Evolutionary conservation across 2,797 vertebrate species (phyloP).

Genomic region (Amphiprion clarkii): DNA sequence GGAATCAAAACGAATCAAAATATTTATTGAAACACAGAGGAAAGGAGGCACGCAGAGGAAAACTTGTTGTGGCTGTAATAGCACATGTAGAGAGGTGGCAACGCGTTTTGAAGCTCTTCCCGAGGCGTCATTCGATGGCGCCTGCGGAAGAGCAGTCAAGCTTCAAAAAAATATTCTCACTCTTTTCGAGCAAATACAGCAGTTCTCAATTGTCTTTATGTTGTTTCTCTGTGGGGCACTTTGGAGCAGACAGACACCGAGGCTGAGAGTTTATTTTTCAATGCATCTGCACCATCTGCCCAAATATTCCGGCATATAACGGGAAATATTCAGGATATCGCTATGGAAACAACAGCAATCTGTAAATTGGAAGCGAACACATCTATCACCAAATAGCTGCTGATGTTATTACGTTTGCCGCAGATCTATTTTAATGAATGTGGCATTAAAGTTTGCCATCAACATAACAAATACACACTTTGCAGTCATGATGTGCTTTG

Average conservation of each 20-base stretch:
- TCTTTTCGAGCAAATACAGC: constrained; percentile 32
- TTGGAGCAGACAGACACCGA: constrained; percentile 34
- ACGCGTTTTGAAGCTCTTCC: constrained; percentile 15
- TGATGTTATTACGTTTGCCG: neutral
- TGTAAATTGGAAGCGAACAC: neutral
- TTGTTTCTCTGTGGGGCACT: constrained; percentile 39
- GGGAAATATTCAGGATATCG: constrained; percentile 24
- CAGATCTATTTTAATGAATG: neutral
- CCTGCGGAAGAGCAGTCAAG: constrained; percentile 30
- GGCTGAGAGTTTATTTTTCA: constrained; percentile 23
- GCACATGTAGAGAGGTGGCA: constrained; percentile 26
- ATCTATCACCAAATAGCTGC: neutral
- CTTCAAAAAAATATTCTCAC: constrained; percentile 44
- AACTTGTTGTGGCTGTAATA: constrained; percentile 29
- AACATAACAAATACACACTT: neutral
- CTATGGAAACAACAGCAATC: constrained; percentile 30
- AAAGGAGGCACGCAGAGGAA: constrained; percentile 1
- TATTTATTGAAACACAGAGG: constrained; percentile 1
- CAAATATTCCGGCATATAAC: constrained; percentile 15
- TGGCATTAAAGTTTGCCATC: constrained; percentile 6
- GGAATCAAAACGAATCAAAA: neutral
- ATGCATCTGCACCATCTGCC: constrained; percentile 16
- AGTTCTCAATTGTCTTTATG: constrained; percentile 37
- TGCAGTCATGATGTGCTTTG: neutral
- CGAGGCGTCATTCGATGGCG: constrained; percentile 17